These are phyloP conservation scores for Microtus oregoni DNA, from an alignment of 2,113 vertebrate genomes.

Conservation along the genomic window DNA sequence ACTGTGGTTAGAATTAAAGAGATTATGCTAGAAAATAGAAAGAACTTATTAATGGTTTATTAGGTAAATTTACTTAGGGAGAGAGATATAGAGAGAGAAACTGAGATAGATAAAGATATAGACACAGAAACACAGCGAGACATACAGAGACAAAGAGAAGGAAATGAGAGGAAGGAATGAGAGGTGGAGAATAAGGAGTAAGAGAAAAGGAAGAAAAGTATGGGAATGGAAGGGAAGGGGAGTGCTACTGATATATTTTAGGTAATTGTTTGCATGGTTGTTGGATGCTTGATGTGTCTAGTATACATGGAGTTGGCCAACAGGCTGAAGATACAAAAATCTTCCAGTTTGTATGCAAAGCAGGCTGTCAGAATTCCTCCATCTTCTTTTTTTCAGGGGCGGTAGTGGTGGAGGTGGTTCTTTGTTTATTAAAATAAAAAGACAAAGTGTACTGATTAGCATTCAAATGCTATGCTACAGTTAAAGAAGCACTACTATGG, in stretches of 20 bases:
- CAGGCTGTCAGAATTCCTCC: not conserved
- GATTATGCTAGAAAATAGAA: not conserved
- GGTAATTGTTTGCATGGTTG: not conserved
- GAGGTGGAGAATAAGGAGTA: not conserved
- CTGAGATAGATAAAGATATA: not conserved
- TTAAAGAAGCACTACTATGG: not conserved
- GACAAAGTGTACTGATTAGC: not conserved
- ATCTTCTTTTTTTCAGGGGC: not conserved
- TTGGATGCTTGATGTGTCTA: not conserved
- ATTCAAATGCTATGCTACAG: not conserved
- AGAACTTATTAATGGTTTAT: not conserved
- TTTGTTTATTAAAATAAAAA: not conserved
- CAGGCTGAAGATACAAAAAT: not conserved
- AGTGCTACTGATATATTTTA: not conserved
- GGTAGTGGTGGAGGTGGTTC: rapidly evolving
- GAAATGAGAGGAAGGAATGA: not conserved
- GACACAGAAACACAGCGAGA: not conserved
- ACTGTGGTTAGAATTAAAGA: not conserved
- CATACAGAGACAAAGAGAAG: not conserved
- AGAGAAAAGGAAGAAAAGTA: not conserved
- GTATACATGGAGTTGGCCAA: not conserved
- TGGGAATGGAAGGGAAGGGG: not conserved
- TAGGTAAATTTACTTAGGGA: not conserved
- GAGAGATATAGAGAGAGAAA: not conserved
- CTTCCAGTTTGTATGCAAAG: not conserved